Conservation (phyloP, 1,140 invertebrate genomes). For the Sarcophaga peregrina region DNA sequence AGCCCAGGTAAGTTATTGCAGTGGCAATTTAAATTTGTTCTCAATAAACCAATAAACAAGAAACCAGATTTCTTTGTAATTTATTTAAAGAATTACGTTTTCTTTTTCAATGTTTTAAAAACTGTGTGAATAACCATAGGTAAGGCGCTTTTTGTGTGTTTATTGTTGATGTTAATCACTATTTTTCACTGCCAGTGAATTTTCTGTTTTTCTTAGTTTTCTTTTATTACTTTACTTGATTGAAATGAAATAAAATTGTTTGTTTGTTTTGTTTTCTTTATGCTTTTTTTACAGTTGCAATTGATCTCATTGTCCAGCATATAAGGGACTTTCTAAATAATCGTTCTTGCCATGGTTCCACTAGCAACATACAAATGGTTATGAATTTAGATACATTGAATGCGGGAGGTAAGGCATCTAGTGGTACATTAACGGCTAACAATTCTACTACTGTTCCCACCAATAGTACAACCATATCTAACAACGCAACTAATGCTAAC, state of each 20-base stretch:
- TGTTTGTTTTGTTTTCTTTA: background rate
- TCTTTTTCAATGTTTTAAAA: background rate
- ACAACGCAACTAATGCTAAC: conserved; percentile 32
- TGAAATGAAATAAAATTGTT: no score
- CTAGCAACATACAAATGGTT: conserved; percentile 56
- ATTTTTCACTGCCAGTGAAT: background rate
- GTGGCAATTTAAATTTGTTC: background rate
- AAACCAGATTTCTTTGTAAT: background rate
- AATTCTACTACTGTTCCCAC: conserved; percentile 25
- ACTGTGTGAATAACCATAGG: background rate
- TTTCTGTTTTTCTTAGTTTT: background rate
- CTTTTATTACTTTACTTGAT: background rate
- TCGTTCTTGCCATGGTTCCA: conserved; percentile 63
- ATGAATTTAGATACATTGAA: conserved; percentile 55
- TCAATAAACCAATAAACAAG: background rate
- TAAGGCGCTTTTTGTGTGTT: conserved; percentile 30
- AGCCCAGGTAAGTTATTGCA: background rate
- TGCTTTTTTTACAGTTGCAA: conserved; percentile 79
- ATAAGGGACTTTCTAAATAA: conserved; percentile 84
- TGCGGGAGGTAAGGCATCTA: conserved; percentile 41
- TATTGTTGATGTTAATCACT: background rate
- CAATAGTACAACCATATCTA: conserved; percentile 26
- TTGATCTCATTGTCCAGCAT: conserved; percentile 93
- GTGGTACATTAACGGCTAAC: conserved; percentile 39
- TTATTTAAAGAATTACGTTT: no score